Evolutionary conservation across 2,113 vertebrate genomes (phyloP).

Genomic region (Pica pica): DNA sequence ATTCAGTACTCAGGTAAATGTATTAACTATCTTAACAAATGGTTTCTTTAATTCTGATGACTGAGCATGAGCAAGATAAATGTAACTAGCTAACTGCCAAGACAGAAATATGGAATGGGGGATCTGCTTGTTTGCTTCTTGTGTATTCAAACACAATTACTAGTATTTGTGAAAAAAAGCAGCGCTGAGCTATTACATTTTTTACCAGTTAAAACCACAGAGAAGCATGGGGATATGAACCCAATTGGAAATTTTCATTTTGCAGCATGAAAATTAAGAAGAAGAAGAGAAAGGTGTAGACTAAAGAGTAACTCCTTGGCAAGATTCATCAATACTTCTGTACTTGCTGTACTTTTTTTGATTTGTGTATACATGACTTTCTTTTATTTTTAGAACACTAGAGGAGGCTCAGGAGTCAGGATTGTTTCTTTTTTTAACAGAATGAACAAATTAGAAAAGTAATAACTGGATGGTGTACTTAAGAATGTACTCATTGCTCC

Average conservation of each 20-base stretch:
- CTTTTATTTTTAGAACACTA: constrained; percentile 21
- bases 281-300: rapidly evolving
- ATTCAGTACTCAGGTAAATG: background rate
- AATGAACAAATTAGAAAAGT: background rate
- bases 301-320: background rate
- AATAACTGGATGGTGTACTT: background rate
- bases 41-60: background rate
- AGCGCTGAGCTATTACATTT: background rate
- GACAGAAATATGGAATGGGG: background rate
- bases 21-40: background rate
- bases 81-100: background rate
- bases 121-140: background rate
- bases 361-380: background rate
- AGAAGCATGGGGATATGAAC: background rate
- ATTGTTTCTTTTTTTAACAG: background rate
- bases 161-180: background rate
- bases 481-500: background rate
- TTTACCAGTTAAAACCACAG: background rate
- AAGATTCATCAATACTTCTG: background rate
- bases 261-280: background rate
- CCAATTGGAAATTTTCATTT: background rate
- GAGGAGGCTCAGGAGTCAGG: constrained; percentile 40
- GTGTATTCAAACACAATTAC: background rate
- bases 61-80: background rate
- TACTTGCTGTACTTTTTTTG: background rate